Base-by-base conservation (phyloP, 2,797 vertebrate species). In the Lepidocolaptes lacrymiger region DNA sequence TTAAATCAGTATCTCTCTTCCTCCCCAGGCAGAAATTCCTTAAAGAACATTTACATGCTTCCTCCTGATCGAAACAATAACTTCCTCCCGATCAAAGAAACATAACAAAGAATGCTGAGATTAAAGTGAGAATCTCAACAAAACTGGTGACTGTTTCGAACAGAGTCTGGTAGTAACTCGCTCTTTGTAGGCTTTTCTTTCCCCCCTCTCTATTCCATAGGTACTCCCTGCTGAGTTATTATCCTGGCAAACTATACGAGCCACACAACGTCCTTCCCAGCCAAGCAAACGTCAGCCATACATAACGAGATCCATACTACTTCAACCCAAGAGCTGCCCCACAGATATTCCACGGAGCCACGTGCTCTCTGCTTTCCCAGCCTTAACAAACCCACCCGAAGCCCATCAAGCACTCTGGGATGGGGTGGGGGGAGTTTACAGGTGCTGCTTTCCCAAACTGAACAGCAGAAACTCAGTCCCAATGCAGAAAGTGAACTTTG, bases 381-480 rank as follows among this genome's bases (percentile, higher is more conserved):
- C 89, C 58, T 37, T 5, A 3, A 12, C 17, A 34, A 73, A 18
- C 61, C 34, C 62, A 79, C 67, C n/a, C 59, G 14, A 26, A 71
- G 63, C 63, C 56, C 90, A 34, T 0, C 0, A 14, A 66, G 41
- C 0, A 0, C 44, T 1, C 51, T 4, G 34, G 49, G 41, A 28
- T 2, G 8, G 26, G 27, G 19, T 14, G 2, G 8, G 23, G 19
- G 15, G 1, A 61, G 28, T 21, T 79, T 21, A 28, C 54, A 84
- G 79, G 51, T 59, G 49, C 28, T 72, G 43, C 73, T 72, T 46
- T 21, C 37, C 67, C 64, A 39, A 81, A 26, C 6, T 1, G 2
- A 54, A 27, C 27, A 68, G 74, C 71, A 71, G 27, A 58, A 90
- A 39, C 44, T 19, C 6, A 0, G 30, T 36, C 64, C 41, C 0